These are phyloP conservation scores for Pachliopta kotzebuea DNA, from an alignment of 2,888 invertebrate genomes.

Conservation along the genomic window DNA sequence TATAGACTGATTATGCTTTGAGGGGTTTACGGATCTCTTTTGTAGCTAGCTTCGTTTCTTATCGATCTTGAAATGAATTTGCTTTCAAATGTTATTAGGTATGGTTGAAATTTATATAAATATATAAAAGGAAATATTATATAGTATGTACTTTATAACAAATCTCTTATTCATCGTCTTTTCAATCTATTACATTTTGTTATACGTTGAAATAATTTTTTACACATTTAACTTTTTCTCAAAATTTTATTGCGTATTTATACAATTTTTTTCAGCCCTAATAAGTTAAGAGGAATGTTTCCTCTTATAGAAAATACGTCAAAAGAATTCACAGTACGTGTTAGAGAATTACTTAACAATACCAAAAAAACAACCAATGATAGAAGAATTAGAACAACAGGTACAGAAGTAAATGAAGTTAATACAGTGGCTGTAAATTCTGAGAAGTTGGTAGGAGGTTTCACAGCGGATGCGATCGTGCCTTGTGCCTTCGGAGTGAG, in stretches of 20 bases:
- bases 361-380: slow-evolving; percentile 31
- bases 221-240: too few species aligned
- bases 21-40: slow-evolving; percentile 9
- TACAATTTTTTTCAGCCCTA: slow-evolving; percentile 53
- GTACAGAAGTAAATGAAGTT: slow-evolving; percentile 11
- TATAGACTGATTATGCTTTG: slow-evolving; percentile 12
- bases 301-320: slow-evolving; percentile 68
- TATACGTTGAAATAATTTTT: too few species aligned
- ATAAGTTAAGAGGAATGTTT: slow-evolving; percentile 70
- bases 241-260: too few species aligned
- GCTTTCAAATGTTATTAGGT: too few species aligned
- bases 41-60: too few species aligned
- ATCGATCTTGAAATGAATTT: too few species aligned
- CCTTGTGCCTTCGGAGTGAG: slow-evolving; percentile 72
- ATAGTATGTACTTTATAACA: too few species aligned
- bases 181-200: too few species aligned
- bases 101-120: too few species aligned
- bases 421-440: slow-evolving; percentile 49
- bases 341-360: slow-evolving; percentile 45
- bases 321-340: slow-evolving; percentile 54
- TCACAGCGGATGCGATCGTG: slow-evolving; percentile 73
- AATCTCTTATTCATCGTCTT: too few species aligned
- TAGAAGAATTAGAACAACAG: slow-evolving; percentile 3
- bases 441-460: slow-evolving; percentile 66
- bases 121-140: too few species aligned